Conservation (phyloP, 2,113 vertebrate genomes). For the Ursus arctos region DNA sequence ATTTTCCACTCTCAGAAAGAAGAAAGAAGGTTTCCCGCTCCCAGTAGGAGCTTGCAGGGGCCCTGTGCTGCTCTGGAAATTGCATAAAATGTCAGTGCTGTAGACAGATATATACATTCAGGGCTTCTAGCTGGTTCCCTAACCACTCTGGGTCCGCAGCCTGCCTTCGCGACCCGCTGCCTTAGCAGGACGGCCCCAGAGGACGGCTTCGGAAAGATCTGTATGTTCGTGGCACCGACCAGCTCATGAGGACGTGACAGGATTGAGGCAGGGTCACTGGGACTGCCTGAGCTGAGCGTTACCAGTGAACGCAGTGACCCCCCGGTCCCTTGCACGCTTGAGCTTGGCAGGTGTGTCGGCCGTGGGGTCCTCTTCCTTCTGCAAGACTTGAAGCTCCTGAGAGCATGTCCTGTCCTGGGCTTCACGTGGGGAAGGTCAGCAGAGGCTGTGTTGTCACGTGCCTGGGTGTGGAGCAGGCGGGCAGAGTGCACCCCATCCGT, state of each 20-base stretch:
- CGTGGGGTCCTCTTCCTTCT: fast-evolving
- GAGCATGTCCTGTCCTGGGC: background rate
- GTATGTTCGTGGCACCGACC: fast-evolving
- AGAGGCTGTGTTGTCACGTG: fast-evolving
- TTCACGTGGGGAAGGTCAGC: fast-evolving
- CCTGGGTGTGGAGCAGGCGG: fast-evolving
- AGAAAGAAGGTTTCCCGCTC: background rate
- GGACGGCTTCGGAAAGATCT: background rate
- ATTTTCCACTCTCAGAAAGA: conserved; percentile 23
- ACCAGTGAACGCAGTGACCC: background rate
- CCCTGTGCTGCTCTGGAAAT: background rate
- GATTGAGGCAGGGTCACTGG: background rate
- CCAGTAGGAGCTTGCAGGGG: background rate
- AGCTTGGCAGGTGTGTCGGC: background rate
- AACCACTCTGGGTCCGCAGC: background rate
- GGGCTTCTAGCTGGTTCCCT: background rate
- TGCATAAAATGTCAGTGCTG: background rate
- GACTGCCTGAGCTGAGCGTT: background rate
- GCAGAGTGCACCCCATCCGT: background rate
- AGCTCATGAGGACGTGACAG: fast-evolving
- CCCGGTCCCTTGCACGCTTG: fast-evolving
- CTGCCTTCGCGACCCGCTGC: background rate
- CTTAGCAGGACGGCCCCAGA: fast-evolving
- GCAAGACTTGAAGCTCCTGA: background rate
- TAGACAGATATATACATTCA: fast-evolving